Percentiles rank a stretch among this genome's conserved stretches.
Evolutionary conservation across 2,888 invertebrate genomes (phyloP).

Genomic region (Harpalus rufipes): DNA sequence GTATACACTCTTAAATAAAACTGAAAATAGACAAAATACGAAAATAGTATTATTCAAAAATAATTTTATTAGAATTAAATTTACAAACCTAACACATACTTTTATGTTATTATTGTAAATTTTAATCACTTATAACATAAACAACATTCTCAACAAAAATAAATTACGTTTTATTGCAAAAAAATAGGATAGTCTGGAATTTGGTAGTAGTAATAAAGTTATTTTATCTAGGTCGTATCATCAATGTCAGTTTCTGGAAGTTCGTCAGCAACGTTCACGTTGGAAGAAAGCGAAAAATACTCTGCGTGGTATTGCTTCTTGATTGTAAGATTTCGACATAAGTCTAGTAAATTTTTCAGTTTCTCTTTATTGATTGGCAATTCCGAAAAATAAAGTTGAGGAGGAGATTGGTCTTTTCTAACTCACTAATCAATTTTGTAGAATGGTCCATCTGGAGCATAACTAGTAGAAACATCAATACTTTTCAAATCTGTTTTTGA

Average conservation of each 20-base stretch:
- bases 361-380: slow-evolving; percentile 47
- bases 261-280: slow-evolving; percentile 48
- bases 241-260: slow-evolving; percentile 57
- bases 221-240: slow-evolving; percentile 12
- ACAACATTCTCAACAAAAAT: not conserved
- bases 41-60: slow-evolving; percentile 16
- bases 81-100: not conserved
- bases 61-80: slow-evolving; percentile 8
- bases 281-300: slow-evolving; percentile 50
- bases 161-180: slow-evolving; percentile 23
- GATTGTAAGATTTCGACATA: slow-evolving; percentile 50
- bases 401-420: slow-evolving; percentile 5
- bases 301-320: slow-evolving; percentile 57
- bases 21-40: not conserved
- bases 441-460: slow-evolving; percentile 12
- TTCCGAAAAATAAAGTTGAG: slow-evolving; percentile 17
- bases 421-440: slow-evolving; percentile 23
- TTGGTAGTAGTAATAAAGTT: slow-evolving; percentile 5
- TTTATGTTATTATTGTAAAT: not conserved
- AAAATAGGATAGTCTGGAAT: not conserved
- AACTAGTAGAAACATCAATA: slow-evolving; percentile 37
- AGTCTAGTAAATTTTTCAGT: slow-evolving; percentile 35
- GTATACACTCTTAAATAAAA: slow-evolving; percentile 4
- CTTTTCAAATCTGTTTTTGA: slow-evolving; percentile 48
- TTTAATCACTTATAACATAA: not conserved